Percentiles rank a stretch among this genome's conserved stretches.
Evolutionary conservation across 2,113 vertebrate genomes (phyloP).

Genomic region (Nesogale talazaci): DNA sequence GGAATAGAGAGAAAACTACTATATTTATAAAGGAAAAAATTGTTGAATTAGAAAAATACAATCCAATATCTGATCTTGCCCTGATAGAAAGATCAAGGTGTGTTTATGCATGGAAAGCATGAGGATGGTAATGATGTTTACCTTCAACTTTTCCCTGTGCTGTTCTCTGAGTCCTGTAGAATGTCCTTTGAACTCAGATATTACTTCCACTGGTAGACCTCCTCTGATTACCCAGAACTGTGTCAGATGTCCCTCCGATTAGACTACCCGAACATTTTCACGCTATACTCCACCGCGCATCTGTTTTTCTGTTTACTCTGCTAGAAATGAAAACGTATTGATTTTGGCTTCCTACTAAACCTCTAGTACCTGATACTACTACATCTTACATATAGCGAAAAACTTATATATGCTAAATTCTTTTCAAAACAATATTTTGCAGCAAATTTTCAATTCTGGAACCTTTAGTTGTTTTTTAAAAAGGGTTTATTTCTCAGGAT

Average conservation of each 20-base stretch:
- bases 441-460: background rate
- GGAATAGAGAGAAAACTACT: background rate
- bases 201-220: background rate
- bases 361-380: too few species aligned
- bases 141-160: background rate
- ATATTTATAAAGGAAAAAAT: background rate
- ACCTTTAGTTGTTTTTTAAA: background rate
- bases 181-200: background rate
- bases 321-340: background rate
- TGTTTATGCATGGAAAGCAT: background rate
- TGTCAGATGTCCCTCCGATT: background rate
- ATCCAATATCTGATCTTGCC: background rate
- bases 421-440: background rate
- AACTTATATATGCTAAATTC: background rate
- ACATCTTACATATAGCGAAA: background rate
- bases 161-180: background rate
- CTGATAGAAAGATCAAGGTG: background rate
- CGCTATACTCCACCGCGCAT: background rate
- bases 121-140: fast-evolving
- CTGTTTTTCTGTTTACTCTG: background rate
- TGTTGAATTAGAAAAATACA: background rate
- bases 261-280: background rate
- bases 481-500: background rate
- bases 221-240: background rate
- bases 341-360: background rate